These are phyloP conservation scores for Caracal caracal DNA, from an alignment of 2,113 vertebrate genomes.

Conservation along the genomic window DNA sequence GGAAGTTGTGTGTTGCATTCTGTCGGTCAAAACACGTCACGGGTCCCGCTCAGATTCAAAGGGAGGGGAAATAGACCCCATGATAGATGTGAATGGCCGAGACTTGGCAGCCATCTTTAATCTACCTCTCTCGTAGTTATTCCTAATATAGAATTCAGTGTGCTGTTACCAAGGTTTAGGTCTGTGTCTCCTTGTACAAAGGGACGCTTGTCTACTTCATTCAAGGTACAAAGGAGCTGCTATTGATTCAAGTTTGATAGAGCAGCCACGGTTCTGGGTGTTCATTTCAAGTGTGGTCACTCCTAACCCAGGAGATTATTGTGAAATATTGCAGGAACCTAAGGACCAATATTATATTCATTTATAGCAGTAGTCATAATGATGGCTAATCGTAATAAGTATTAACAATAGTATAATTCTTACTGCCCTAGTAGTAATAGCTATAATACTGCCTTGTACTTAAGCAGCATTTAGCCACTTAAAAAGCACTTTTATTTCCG, in stretches of 20 bases:
- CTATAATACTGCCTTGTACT: not conserved
- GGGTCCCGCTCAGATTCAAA: not conserved
- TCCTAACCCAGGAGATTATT: not conserved
- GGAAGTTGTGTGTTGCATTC: not conserved
- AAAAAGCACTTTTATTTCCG: constrained; percentile 14
- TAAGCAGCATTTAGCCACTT: constrained; percentile 8
- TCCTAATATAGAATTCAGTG: not conserved
- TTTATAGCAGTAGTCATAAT: not conserved
- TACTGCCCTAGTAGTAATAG: not conserved
- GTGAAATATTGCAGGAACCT: not conserved
- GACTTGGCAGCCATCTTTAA: too few relatives aligned
- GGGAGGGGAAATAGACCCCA: not conserved
- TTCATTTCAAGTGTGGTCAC: not conserved
- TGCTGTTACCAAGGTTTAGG: not conserved
- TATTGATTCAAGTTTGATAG: not conserved
- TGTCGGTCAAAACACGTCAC: not conserved
- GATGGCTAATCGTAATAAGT: constrained; percentile 46
- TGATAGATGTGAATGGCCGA: not conserved
- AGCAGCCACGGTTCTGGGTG: not conserved
- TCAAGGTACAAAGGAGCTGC: not conserved
- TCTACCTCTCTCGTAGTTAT: not conserved
- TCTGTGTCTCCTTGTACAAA: not conserved
- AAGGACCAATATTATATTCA: not conserved
- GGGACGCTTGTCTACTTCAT: not conserved
- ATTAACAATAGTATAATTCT: constrained; percentile 40